Evolutionary conservation across 1,140 invertebrate species (phyloP).

Genomic region (Trichonephila clavipes): DNA sequence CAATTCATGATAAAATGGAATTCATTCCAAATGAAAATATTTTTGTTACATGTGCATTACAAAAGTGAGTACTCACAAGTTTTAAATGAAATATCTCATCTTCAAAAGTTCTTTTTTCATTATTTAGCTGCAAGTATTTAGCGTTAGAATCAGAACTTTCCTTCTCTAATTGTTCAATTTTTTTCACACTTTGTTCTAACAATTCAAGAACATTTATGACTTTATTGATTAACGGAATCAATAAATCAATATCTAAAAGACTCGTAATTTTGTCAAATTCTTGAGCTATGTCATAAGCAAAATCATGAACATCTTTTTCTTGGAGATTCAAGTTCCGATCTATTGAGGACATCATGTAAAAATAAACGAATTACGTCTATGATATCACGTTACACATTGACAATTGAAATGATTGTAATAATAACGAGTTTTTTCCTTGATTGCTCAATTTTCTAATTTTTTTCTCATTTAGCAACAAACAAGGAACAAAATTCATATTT

Average conservation of each 20-base stretch:
- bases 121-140: conserved; percentile 3
- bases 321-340: neutral
- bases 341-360: conserved; percentile 8
- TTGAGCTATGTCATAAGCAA: conserved; percentile 48
- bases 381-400: no score
- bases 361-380: neutral
- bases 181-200: conserved; percentile 39
- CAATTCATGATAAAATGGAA: no score
- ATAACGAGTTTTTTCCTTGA: no score
- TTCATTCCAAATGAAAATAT: no score
- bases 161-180: conserved; percentile 52
- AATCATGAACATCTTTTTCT: conserved; percentile 67
- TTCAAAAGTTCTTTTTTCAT: conserved; percentile 38
- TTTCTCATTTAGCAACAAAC: neutral
- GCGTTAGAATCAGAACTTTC: conserved; percentile 55
- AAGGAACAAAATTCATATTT: neutral
- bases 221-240: conserved; percentile 49
- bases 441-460: neutral
- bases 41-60: no score
- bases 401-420: no score
- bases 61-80: conserved; percentile 16
- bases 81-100: conserved; percentile 27
- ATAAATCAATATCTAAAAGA: neutral
- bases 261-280: conserved; percentile 67
- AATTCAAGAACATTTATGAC: conserved; percentile 62